Conservation (phyloP, 2,888 invertebrate species). For the Liodrosophila aerea region DNA sequence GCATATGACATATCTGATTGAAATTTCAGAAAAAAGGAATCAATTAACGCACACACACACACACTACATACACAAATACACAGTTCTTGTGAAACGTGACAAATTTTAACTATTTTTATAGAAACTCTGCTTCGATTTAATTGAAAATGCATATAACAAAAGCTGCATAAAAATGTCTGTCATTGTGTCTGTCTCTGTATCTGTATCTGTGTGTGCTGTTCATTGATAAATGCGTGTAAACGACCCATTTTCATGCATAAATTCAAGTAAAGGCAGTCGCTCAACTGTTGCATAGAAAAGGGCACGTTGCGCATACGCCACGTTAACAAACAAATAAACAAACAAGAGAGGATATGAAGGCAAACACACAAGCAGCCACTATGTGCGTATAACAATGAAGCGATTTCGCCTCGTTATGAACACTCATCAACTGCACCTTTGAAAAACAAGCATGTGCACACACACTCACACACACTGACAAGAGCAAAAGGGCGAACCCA, state of each 20-base stretch:
- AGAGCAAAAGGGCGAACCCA: constrained; percentile 32
- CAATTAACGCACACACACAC: constrained; percentile 29
- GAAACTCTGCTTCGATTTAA: constrained; percentile 41
- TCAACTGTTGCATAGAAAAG: constrained; percentile 31
- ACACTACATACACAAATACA: constrained; percentile 8
- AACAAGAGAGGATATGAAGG: constrained; percentile 23
- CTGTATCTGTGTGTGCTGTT: constrained; percentile 6
- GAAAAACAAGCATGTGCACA: constrained; percentile 48
- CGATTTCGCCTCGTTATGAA: constrained; percentile 78
- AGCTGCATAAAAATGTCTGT: constrained; percentile 15
- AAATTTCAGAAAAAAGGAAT: constrained; percentile 15
- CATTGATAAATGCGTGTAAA: constrained; percentile 65
- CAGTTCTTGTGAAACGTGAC: constrained; percentile 40
- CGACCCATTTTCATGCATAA: constrained; percentile 58
- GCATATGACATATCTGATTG: constrained; percentile 15
- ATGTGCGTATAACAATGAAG: constrained; percentile 70
- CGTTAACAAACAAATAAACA: constrained; percentile 63
- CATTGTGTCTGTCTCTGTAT: background rate
- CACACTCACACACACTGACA: constrained; percentile 13
- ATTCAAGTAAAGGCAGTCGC: constrained; percentile 38
- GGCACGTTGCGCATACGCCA: constrained; percentile 70
- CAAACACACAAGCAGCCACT: constrained; percentile 12
- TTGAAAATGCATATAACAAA: constrained; percentile 51
- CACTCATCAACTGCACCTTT: constrained; percentile 79
- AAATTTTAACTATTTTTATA: constrained; percentile 33